These are phyloP conservation scores for Sebastes taczanowskii DNA, from an alignment of 2,797 vertebrate genomes.

Conservation along the genomic window DNA sequence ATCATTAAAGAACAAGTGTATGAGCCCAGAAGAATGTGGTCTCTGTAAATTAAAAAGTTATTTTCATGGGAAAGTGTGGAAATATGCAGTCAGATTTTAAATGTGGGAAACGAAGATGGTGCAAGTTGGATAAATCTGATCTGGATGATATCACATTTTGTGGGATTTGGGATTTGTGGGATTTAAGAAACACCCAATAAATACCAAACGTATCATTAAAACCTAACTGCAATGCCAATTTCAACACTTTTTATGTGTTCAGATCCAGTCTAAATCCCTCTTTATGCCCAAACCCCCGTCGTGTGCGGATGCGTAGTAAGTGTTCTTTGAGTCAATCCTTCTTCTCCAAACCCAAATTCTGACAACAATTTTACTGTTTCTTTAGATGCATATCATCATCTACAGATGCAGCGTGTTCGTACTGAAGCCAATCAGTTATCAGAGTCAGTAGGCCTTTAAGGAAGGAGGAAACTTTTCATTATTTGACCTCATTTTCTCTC, in stretches of 20 bases:
- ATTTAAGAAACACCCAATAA: not conserved
- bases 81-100: not conserved
- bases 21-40: not conserved
- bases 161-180: not conserved
- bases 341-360: not conserved
- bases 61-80: not conserved
- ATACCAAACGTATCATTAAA: not conserved
- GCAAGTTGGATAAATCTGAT: not conserved
- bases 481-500: constrained; percentile 18
- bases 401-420: not conserved
- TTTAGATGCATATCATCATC: not conserved
- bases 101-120: not conserved
- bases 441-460: not conserved
- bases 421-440: not conserved
- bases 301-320: not conserved
- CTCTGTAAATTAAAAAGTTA: not conserved
- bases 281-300: not conserved
- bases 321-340: not conserved
- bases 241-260: not conserved
- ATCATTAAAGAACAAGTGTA: not conserved
- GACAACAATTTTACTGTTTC: not conserved
- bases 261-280: not conserved
- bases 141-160: not conserved
- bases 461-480: constrained; percentile 46
- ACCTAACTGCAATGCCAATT: not conserved